phyloP scores from a whole-genome alignment of 2,797 vertebrate genomes.

The Notamacropus eugenii region DNA sequence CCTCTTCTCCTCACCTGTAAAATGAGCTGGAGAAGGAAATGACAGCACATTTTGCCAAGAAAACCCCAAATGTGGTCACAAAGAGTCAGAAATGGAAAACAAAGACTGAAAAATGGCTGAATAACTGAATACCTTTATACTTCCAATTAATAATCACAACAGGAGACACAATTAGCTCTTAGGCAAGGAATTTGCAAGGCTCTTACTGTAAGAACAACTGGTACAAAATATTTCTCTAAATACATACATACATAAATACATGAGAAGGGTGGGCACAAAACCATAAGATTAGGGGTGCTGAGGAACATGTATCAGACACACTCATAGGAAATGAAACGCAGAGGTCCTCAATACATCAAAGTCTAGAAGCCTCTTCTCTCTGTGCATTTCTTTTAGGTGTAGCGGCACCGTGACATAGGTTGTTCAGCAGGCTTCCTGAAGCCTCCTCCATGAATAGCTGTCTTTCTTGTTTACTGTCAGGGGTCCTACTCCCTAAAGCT shows the following conservation, averaged over 20 bases:
- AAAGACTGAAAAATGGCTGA: neutral
- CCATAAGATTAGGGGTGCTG: neutral
- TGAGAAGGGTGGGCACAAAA: neutral
- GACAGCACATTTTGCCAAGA: neutral
- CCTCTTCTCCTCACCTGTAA: neutral
- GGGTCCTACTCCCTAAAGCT: neutral
- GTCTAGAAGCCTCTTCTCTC: neutral
- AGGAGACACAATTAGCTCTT: neutral
- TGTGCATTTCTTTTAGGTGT: neutral
- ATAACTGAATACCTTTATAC: neutral
- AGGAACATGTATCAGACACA: neutral
- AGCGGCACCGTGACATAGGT: neutral
- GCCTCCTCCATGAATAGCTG: neutral
- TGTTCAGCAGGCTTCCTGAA: neutral
- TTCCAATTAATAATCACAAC: neutral
- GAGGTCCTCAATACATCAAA: neutral
- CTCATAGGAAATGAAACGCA: neutral
- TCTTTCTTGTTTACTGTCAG: neutral
- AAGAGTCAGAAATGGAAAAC: neutral
- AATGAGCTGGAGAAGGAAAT: neutral
- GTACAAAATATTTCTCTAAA: neutral
- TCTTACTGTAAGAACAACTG: neutral
- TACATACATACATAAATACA: neutral
- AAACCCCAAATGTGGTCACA: neutral
- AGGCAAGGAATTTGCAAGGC: neutral